Conservation (phyloP, 2,113 vertebrate genomes). For the Gasterosteus aculeatus region DNA sequence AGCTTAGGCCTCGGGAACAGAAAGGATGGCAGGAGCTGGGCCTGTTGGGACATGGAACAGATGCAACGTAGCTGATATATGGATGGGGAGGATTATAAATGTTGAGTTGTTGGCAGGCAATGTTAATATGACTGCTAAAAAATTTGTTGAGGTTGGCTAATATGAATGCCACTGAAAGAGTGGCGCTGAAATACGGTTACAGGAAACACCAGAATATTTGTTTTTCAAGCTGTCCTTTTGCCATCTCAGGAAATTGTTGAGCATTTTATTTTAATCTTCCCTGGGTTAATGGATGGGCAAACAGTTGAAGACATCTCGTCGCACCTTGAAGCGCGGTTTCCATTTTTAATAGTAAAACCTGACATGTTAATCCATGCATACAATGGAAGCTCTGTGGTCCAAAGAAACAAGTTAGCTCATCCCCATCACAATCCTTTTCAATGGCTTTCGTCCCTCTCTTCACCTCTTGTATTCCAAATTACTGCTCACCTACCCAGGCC, state of each 20-base stretch:
- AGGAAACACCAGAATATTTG: conserved; percentile 34
- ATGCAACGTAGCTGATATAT: conserved; percentile 49
- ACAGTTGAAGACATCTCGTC: conserved; percentile 22
- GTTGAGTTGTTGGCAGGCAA: conserved; percentile 51
- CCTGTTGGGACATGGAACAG: conserved; percentile 56
- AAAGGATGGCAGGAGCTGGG: conserved; percentile 5
- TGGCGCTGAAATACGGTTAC: conserved; percentile 22
- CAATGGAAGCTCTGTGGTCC: conserved; percentile 23
- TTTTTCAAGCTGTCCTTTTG: conserved; percentile 26
- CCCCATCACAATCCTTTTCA: not conserved
- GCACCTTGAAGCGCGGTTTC: conserved; percentile 17
- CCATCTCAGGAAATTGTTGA: conserved; percentile 3
- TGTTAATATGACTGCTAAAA: conserved; percentile 69
- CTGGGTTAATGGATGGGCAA: conserved; percentile 30
- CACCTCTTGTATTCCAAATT: not conserved
- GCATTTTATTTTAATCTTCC: conserved; percentile 8
- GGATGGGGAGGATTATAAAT: conserved; percentile 42
- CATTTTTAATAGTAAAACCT: conserved; percentile 39
- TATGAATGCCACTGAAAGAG: conserved; percentile 43
- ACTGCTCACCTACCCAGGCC: too few species aligned
- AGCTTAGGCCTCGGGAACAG: not conserved
- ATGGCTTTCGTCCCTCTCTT: not conserved
- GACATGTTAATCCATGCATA: conserved; percentile 54
- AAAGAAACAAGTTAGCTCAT: conserved; percentile 40
- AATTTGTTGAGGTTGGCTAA: conserved; percentile 49